Evolutionary conservation across 2,113 vertebrate genomes (phyloP), one percentile per base, ranked within the genome.

Genomic region (Microtus oregoni): DNA sequence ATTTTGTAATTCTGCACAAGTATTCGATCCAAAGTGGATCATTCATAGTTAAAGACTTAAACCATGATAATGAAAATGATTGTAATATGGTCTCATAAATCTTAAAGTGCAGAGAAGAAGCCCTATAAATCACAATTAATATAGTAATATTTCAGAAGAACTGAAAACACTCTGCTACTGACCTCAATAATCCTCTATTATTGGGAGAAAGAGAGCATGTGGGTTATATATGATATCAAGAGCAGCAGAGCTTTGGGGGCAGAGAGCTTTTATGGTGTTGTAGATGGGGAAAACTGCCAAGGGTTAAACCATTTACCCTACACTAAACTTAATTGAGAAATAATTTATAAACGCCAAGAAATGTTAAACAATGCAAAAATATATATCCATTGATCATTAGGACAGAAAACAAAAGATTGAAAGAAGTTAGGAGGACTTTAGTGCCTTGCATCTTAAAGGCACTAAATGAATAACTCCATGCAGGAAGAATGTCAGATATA

Each of bases 291-390:
- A 76, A 61, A 70, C 86, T 70, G 79, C 44, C 44, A 44, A 17
- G 24, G 79, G 79, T 97, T 93, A 95, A 96, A 95, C 58, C 93
- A 95, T 73, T 96, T 73, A 88, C 38, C 76, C 76, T 68, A 81
- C 65, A 65, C 65, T 47, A 90, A 92, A 92, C 76, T 90, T 95
- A 96, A 96, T 17, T 90, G 95, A 96, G 41, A 73, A 94, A 82
- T 96, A 90, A 93, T 96, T 97, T 94, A 96, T 87, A 47, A 91
- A 94, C 86, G 76, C 70, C 87, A 93, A 50, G 90, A 93, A 91
- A 96, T 90, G 87, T 96, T 97, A 93, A 97, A 94, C 93, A 94
- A 96, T 90, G 87, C 97, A 93, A 90, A 90, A 96, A 44, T 81
- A 67, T n/a, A 87, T 30, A 38, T 24, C 20, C 17, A 86, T 86